phyloP scores from a whole-genome alignment of 1,140 invertebrate species.

The Subanguina moxae region DNA sequence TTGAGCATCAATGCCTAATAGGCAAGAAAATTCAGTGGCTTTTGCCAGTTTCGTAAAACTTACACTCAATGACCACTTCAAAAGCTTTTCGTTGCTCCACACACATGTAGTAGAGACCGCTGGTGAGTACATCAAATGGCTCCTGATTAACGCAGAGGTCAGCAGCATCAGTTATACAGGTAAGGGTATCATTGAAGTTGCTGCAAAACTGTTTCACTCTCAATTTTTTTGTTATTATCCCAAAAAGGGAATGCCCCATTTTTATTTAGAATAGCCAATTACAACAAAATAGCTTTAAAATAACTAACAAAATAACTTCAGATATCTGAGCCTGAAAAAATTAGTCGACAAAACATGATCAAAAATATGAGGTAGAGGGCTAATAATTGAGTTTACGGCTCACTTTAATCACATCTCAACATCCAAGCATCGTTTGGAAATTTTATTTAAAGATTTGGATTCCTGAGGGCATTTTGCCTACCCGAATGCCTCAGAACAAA shows the following conservation, averaged over 20 bases:
- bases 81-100: conserved; percentile 31
- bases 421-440: not conserved
- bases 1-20: not conserved
- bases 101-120: conserved; percentile 28
- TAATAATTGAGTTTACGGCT: no score
- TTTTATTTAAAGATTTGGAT: no score
- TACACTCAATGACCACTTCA: conserved; percentile 30
- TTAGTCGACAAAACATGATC: no score
- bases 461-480: no score
- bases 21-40: not conserved
- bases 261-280: not conserved
- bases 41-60: conserved; percentile 23
- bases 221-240: not conserved
- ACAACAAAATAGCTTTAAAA: not conserved
- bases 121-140: conserved; percentile 27
- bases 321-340: no score
- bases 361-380: no score
- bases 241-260: not conserved
- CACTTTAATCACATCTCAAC: no score
- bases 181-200: conserved; percentile 27
- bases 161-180: conserved; percentile 20
- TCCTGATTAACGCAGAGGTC: conserved; percentile 21
- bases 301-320: not conserved
- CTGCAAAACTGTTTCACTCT: conserved; percentile 5
- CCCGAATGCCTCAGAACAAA: no score